phyloP scores from a whole-genome alignment of 2,797 vertebrate species.

The Acanthurus lineatus region DNA sequence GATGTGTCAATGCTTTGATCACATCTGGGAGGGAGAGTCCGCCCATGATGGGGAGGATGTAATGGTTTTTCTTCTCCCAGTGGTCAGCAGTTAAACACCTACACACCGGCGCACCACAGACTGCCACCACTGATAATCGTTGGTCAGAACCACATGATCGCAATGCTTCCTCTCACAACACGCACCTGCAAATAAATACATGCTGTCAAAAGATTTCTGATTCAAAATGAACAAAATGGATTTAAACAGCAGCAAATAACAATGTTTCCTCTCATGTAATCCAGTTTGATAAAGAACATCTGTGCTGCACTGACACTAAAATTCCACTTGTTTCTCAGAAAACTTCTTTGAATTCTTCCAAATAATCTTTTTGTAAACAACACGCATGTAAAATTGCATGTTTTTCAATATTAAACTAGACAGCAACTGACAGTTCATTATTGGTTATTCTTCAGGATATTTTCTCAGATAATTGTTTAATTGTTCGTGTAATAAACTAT shows the following conservation, averaged over 20 bases:
- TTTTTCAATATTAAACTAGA: background rate
- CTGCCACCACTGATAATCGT: constrained; percentile 35
- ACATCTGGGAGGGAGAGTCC: constrained; percentile 37
- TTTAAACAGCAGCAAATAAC: constrained; percentile 37
- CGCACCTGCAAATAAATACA: constrained; percentile 21
- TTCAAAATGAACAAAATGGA: constrained; percentile 23
- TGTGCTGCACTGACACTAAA: background rate
- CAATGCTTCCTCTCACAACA: constrained; percentile 22
- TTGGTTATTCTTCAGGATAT: no score
- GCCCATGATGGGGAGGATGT: constrained; percentile 31
- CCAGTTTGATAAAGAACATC: no score
- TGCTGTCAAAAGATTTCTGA: constrained; percentile 16
- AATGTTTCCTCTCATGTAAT: background rate
- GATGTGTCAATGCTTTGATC: constrained; percentile 29
- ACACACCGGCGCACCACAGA: constrained; percentile 45
- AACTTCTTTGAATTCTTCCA: background rate
- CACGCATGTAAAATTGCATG: background rate
- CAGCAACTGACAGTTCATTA: background rate
- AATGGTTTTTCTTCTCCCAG: constrained; percentile 19
- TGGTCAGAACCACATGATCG: constrained; percentile 22
- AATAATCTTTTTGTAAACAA: background rate
- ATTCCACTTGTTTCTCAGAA: background rate
- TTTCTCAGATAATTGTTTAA: no score
- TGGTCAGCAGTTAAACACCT: constrained; percentile 50
- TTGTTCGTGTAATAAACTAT: no score